Percentiles rank a stretch among this genome's conserved stretches.
Conservation (phyloP, 2,888 invertebrate species). For the Limenitis camilla region DNA sequence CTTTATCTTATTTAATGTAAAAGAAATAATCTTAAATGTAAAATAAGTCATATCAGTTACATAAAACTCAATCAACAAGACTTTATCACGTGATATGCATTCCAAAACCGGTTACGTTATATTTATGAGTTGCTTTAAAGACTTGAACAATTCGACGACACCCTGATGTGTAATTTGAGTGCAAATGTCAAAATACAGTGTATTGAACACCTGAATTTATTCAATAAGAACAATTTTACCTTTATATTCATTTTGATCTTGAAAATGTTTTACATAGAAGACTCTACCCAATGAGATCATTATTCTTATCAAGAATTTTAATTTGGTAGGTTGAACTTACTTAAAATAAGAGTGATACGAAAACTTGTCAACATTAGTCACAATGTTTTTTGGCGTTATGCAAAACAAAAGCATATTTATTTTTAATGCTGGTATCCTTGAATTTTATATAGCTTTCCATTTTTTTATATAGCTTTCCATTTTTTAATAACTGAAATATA, state of each 20-base stretch:
- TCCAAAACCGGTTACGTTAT: conserved; percentile 25
- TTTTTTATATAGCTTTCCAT: too few species aligned
- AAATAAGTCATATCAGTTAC: not conserved
- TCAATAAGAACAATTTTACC: not conserved
- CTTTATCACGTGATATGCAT: conserved; percentile 12
- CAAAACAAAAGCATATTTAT: too few species aligned
- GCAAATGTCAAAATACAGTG: conserved; percentile 22
- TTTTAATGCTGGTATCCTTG: too few species aligned
- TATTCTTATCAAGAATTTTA: too few species aligned
- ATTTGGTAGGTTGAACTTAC: too few species aligned
- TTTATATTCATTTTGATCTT: too few species aligned
- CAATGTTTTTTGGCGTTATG: too few species aligned
- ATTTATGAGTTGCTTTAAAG: conserved; percentile 46
- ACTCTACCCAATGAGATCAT: too few species aligned
- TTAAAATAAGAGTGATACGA: too few species aligned
- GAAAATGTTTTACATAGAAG: not conserved
- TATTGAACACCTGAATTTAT: not conserved
- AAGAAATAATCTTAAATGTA: not conserved
- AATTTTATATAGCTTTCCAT: too few species aligned
- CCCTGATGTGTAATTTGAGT: conserved; percentile 30
- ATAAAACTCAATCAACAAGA: conserved; percentile 6
- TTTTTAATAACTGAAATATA: too few species aligned
- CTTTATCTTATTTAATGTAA: not conserved
- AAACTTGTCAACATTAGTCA: too few species aligned
- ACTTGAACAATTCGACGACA: conserved; percentile 47